phyloP scores from a whole-genome alignment of 2,113 vertebrate species.

The Lamprotornis superbus region DNA sequence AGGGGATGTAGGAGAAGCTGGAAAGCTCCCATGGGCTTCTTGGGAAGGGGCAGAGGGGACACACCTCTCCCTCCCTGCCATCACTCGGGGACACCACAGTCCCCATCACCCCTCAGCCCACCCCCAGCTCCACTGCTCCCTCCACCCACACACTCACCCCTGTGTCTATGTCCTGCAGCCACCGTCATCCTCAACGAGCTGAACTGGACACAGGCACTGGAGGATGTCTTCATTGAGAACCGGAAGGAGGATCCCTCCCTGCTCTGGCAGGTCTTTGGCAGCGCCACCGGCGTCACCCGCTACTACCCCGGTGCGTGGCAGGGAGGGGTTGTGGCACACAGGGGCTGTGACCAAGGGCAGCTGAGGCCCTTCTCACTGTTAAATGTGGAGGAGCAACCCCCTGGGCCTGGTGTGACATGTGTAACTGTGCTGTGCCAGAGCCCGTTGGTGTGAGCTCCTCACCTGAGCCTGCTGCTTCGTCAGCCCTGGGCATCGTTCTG shows the following conservation, averaged over 20 bases:
- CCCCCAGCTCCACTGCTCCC: background rate
- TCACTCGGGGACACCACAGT: fast-evolving
- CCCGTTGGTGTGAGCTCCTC: fast-evolving
- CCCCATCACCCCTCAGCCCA: background rate
- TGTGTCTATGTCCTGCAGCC: slow-evolving; percentile 71
- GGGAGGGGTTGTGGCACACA: fast-evolving
- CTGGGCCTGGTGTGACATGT: fast-evolving
- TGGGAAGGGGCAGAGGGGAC: background rate
- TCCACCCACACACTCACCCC: fast-evolving
- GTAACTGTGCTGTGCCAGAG: fast-evolving
- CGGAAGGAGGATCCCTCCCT: slow-evolving; percentile 89
- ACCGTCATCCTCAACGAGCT: slow-evolving; percentile 94
- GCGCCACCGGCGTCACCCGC: slow-evolving; percentile 94
- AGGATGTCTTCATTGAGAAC: slow-evolving; percentile 93
- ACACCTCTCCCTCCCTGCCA: background rate
- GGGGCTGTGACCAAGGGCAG: background rate
- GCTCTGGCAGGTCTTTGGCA: slow-evolving; percentile 97
- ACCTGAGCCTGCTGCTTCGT: background rate
- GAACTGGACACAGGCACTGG: slow-evolving; percentile 95
- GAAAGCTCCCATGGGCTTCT: background rate
- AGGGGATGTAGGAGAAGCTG: background rate
- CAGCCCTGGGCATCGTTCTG: background rate
- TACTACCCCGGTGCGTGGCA: slow-evolving; percentile 88
- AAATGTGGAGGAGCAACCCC: fast-evolving
- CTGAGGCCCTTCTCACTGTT: fast-evolving